phyloP scores from a whole-genome alignment of 2,797 vertebrate genomes.

The Leptatherina wallacei region DNA sequence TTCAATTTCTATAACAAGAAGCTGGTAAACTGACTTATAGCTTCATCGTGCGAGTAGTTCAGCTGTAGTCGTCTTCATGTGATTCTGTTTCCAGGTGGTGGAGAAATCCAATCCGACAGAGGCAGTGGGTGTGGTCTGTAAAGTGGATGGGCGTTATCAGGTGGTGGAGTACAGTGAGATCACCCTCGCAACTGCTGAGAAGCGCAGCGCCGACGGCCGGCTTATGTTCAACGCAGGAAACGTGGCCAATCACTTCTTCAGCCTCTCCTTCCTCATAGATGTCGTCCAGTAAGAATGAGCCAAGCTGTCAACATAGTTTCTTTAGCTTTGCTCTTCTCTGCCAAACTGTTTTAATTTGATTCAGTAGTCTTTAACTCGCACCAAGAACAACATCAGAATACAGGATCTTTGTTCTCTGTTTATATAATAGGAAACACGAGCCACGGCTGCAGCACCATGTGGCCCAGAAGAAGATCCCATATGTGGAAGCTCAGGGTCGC shows the following conservation, averaged over 20 bases:
- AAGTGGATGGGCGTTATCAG: constrained; percentile 91
- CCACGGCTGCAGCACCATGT: constrained; percentile 94
- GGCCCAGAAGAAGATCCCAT: constrained; percentile 96
- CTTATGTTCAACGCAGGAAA: constrained; percentile 94
- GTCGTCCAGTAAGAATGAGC: constrained; percentile 87
- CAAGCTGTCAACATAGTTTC: not conserved
- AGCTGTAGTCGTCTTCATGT: not conserved
- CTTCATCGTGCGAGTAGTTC: not conserved
- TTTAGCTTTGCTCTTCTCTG: not conserved
- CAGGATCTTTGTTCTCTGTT: constrained; percentile 17
- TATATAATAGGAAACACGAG: constrained; percentile 85
- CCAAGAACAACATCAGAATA: constrained; percentile 1
- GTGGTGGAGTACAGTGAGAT: constrained; percentile 99
- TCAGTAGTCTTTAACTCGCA: not conserved
- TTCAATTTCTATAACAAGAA: not conserved
- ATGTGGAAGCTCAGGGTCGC: constrained; percentile 86
- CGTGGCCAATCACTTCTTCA: constrained; percentile 96
- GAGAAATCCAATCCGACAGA: constrained; percentile 98
- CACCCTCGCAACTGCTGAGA: constrained; percentile 91
- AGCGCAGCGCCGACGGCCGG: constrained; percentile 88
- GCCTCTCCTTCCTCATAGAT: constrained; percentile 89
- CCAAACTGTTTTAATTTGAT: not conserved
- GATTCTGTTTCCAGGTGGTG: constrained; percentile 87
- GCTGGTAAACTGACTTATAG: not conserved
- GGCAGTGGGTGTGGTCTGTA: constrained; percentile 95